Conservation (phyloP, 2,888 invertebrate species). For the Drosophila neoperkinsi region DNA sequence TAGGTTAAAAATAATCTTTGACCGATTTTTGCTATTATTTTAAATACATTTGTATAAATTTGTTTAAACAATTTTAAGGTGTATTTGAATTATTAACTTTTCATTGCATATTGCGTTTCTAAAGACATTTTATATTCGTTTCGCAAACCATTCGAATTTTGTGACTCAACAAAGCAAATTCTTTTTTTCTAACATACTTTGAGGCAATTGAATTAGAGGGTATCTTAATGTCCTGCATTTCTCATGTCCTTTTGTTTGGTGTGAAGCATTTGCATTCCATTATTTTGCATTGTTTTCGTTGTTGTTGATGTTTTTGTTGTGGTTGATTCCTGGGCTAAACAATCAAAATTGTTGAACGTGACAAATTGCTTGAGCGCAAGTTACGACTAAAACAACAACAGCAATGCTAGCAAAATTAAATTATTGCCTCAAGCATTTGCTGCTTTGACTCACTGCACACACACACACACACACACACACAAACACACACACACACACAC, state of each 20-base stretch:
- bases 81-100: neutral
- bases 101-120: neutral
- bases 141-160: neutral
- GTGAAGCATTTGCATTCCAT: slow-evolving; percentile 21
- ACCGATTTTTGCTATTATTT: neutral
- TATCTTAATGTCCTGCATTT: neutral
- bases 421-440: slow-evolving; percentile 65
- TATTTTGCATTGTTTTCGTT: slow-evolving; percentile 25
- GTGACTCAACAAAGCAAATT: neutral
- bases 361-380: slow-evolving; percentile 85
- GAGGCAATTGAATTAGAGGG: neutral
- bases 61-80: neutral
- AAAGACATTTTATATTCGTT: neutral
- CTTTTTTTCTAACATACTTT: slow-evolving; percentile 17
- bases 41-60: neutral
- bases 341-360: slow-evolving; percentile 84
- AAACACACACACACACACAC: neutral
- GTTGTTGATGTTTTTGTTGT: slow-evolving; percentile 31
- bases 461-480: slow-evolving; percentile 28
- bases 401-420: slow-evolving; percentile 60
- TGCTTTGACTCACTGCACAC: slow-evolving; percentile 43
- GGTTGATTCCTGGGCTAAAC: slow-evolving; percentile 61
- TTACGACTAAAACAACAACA: slow-evolving; percentile 67
- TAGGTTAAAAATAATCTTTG: neutral
- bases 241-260: neutral